phyloP scores from a whole-genome alignment of 2,113 vertebrate species.

The Megalops atlanticus region DNA sequence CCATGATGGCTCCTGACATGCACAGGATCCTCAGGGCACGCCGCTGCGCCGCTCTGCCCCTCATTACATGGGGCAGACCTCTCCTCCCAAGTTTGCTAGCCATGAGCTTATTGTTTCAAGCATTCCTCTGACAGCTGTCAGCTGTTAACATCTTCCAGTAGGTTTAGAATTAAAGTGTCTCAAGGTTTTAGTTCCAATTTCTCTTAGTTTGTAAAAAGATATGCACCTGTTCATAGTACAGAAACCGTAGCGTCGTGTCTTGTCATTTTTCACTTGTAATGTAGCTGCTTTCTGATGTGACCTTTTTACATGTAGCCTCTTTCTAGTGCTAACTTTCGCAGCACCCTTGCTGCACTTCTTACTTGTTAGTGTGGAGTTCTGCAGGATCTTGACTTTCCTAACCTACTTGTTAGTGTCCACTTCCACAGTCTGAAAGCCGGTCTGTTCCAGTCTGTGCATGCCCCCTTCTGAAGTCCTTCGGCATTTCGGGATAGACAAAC shows the following conservation, averaged over 20 bases:
- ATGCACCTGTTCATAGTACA: no score
- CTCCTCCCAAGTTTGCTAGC: no score
- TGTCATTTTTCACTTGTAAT: no score
- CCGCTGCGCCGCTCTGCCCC: background rate
- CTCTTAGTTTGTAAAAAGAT: no score
- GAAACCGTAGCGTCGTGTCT: no score
- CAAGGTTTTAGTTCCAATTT: background rate
- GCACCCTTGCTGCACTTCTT: background rate
- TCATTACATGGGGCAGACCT: no score
- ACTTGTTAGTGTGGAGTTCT: slow-evolving; percentile 21
- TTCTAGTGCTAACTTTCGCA: background rate
- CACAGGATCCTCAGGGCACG: background rate
- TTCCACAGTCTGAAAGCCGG: background rate
- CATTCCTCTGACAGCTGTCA: no score
- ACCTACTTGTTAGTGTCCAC: background rate
- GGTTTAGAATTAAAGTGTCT: background rate
- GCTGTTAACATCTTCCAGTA: background rate
- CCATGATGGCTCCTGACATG: background rate
- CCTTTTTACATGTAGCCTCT: background rate
- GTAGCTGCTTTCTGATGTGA: background rate
- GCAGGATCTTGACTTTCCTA: background rate
- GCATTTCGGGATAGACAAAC: background rate
- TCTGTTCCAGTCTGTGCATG: background rate
- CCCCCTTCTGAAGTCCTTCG: no score
- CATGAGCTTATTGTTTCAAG: no score